phyloP scores from a whole-genome alignment of 2,797 vertebrate species.

The Perodicticus potto region DNA sequence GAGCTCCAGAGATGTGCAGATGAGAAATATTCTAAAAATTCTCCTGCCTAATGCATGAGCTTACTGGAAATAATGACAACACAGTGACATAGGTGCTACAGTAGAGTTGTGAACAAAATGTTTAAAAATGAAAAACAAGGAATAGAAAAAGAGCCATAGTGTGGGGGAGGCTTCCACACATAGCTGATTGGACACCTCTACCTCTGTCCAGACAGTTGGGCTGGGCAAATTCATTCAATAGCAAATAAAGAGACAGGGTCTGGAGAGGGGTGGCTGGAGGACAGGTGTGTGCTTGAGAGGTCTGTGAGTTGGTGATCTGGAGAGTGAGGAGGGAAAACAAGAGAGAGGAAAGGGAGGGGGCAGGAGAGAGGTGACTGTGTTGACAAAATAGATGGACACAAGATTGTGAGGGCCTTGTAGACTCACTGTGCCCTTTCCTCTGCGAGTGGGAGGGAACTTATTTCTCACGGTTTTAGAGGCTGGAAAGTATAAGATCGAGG shows the following conservation, averaged over 20 bases:
- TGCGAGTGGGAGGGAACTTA: too few relatives aligned
- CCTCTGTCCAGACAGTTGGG: background rate
- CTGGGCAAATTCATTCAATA: accelerated
- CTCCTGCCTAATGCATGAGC: background rate
- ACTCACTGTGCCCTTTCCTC: background rate
- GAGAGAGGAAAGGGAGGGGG: background rate
- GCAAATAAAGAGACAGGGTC: background rate
- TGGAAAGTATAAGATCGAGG: too few relatives aligned
- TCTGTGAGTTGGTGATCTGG: background rate
- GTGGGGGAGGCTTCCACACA: background rate
- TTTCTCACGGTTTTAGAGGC: too few relatives aligned
- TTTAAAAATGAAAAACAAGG: background rate
- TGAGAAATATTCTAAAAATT: background rate
- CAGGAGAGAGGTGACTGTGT: background rate
- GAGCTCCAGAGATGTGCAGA: background rate
- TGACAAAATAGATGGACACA: background rate
- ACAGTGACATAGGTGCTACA: background rate
- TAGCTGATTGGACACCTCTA: background rate
- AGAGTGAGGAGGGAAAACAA: background rate
- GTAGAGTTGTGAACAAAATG: background rate
- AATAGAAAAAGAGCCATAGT: background rate
- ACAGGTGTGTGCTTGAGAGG: background rate
- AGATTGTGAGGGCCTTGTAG: background rate
- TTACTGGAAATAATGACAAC: background rate
- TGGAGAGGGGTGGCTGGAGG: background rate